Evolutionary conservation across 2,888 invertebrate species (phyloP), one percentile per base, ranked within the genome.

Genomic region (Phragmatobia fuliginosa): DNA sequence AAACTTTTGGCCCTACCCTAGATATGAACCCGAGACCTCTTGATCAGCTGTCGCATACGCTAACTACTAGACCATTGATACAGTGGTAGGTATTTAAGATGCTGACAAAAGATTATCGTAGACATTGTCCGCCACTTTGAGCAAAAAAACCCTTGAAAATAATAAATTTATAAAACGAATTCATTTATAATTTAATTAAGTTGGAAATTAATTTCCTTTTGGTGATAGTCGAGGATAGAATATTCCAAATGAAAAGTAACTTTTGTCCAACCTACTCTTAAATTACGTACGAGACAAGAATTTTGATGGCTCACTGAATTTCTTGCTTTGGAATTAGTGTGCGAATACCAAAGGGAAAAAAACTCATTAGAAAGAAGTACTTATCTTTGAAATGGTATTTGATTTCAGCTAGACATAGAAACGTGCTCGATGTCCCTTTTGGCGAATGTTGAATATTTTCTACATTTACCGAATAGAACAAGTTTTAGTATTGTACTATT

Each of bases 271-370:
- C 72, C 70, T 76, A 59, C 70, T 73, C 76, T 82, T 76, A 84
- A 85, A 87, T 87, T 84, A 83, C 87, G 82, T 77, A 84, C 87
- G 83, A 82, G 88, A 83, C 79, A 73, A 63, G 86, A 87, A 87
- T 87, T 85, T 85, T 84, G 83, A 87, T 84, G 77, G 76, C 71
- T 70, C 65, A 61, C 72, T 31, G 69, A 83, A 77, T 68, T 74
- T 77, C 67, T 45, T 68, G 68, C 67, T 67, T 38, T 21, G 38
- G 60, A 75, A 79, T 77, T 76, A 74, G 77, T 73, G 56, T 41
- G 59, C 56, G 10, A 62, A 62, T 31, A 28, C 52, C 31, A 32
- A 31, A 61, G 49, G 67, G 38, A 73, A 41, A 74, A 83, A 87
- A 83, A 74, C 82, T 85, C 81, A 81, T 87, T 85, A 84, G 72